Evolutionary conservation across 2,797 vertebrate species (phyloP).

Genomic region (Microhierax caerulescens): DNA sequence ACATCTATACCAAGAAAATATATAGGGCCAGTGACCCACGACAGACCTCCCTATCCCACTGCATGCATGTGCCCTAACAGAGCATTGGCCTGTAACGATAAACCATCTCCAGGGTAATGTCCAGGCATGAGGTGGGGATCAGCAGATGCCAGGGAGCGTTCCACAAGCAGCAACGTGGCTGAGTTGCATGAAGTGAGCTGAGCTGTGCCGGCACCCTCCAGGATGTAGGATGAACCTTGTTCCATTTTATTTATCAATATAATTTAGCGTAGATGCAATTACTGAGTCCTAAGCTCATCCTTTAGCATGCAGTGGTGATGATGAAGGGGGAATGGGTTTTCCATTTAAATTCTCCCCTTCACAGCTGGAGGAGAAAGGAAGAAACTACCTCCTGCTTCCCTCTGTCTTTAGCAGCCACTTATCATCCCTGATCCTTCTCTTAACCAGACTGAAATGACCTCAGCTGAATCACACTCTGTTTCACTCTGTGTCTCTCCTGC

Average conservation of each 20-base stretch:
- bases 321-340: not conserved
- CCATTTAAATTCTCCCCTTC: not conserved
- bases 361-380: not conserved
- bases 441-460: not conserved
- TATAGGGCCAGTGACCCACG: not conserved
- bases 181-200: not conserved
- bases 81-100: not conserved
- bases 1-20: not conserved
- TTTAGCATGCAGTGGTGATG: not conserved
- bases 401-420: not conserved
- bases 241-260: not conserved
- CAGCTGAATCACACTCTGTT: not conserved
- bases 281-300: not conserved
- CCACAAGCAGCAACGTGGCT: too few relatives aligned
- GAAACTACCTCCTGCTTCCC: not conserved
- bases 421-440: not conserved
- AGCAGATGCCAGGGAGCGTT: not conserved
- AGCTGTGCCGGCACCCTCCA: not conserved
- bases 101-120: not conserved
- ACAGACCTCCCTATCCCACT: not conserved
- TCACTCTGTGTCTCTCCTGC: not conserved
- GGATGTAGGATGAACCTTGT: not conserved
- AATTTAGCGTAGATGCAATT: not conserved
- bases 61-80: not conserved
- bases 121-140: not conserved